These are phyloP conservation scores for Gallinago media DNA, from an alignment of 2,113 vertebrate species.

Conservation along the genomic window DNA sequence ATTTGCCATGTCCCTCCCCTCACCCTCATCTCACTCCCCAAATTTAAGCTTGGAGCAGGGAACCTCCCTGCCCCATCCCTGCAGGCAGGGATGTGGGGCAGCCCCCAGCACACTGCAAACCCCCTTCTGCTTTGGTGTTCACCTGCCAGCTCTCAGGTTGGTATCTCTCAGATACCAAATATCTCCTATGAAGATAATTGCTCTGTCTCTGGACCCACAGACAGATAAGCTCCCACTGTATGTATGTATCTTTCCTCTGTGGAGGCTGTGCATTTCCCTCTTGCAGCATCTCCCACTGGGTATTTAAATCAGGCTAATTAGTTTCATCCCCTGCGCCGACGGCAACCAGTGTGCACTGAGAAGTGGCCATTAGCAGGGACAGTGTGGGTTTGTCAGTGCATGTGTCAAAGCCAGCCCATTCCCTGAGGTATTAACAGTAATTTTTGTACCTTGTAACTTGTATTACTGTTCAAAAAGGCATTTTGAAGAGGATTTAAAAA, in stretches of 20 bases:
- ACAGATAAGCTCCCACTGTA: neutral
- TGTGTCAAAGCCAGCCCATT: neutral
- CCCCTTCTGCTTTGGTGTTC: neutral
- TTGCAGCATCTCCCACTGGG: neutral
- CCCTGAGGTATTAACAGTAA: neutral
- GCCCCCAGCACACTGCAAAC: neutral
- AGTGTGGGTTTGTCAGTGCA: neutral
- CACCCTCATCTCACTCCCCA: accelerated
- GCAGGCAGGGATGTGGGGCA: neutral
- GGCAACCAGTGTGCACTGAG: neutral
- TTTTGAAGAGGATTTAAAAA: neutral
- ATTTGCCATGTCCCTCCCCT: accelerated
- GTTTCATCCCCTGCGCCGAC: neutral
- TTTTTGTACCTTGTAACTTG: neutral
- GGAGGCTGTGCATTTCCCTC: neutral
- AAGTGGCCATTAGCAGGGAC: neutral
- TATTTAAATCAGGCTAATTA: neutral
- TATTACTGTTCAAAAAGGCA: neutral
- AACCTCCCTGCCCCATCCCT: neutral
- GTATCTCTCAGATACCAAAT: no score
- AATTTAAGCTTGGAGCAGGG: neutral
- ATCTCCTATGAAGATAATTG: neutral
- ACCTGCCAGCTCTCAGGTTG: neutral
- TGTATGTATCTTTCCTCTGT: neutral
- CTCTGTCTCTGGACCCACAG: neutral